A percentile compares a stretch with the other conserved stretches of the same genome.
These are phyloP conservation scores for Enteromius fasciolatus DNA, from an alignment of 2,797 vertebrate genomes.

Conservation along the genomic window DNA sequence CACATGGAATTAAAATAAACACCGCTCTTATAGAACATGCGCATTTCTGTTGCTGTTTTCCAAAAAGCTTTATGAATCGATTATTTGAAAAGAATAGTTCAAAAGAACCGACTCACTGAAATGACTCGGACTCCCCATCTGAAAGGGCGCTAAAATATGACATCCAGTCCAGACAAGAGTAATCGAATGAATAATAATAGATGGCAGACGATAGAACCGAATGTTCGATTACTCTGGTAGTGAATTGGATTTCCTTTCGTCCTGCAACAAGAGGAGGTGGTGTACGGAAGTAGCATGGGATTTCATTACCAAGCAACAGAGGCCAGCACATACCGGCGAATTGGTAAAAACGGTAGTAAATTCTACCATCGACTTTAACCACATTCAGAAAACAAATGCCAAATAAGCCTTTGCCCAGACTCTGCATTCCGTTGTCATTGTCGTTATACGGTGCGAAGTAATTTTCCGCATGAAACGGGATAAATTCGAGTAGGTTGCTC, in stretches of 20 bases:
- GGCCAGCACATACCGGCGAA: constrained; percentile 63
- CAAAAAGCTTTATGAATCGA: not conserved
- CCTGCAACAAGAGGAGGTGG: constrained; percentile 58
- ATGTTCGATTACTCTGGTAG: constrained; percentile 40
- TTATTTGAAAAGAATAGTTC: not conserved
- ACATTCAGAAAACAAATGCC: constrained; percentile 25
- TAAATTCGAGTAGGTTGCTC: constrained; percentile 53
- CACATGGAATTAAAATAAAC: not conserved
- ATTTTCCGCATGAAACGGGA: constrained; percentile 43
- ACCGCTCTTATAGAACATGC: not conserved
- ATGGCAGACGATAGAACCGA: not conserved
- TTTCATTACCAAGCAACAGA: constrained; percentile 56
- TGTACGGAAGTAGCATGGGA: constrained; percentile 79
- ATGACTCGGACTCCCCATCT: not conserved
- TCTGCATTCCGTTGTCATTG: not conserved
- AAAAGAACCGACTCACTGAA: not conserved
- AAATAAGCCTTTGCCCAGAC: constrained; percentile 2
- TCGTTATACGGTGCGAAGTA: constrained; percentile 17
- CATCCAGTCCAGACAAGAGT: constrained; percentile 65
- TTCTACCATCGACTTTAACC: not conserved
- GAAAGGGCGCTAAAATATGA: constrained; percentile 58
- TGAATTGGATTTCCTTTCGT: constrained; percentile 59
- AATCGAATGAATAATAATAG: constrained; percentile 60
- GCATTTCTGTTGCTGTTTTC: not conserved
- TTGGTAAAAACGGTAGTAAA: constrained; percentile 14